Base-by-base conservation (phyloP, 2,888 invertebrate species). In the Polydrusus pterygomalis region DNA sequence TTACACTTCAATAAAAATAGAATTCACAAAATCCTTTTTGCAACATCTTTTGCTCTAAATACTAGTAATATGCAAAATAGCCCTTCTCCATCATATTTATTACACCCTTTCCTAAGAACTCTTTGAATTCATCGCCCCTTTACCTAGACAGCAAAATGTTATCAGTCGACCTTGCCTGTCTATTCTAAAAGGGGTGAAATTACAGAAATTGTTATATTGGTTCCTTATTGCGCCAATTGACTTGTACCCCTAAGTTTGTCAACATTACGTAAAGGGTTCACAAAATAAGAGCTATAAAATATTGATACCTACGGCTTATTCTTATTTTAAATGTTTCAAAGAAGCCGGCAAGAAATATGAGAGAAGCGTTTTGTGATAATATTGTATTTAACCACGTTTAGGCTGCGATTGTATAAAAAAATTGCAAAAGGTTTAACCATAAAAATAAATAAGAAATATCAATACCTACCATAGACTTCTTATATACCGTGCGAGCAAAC, bases 251-350 rank as follows among this genome's bases (percentile, higher is more conserved):
- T 25, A 64, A 64, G 45, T 72, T 72, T 58, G 65, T 64, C 72
- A 72, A 65, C 58, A 45, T 72, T 72, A 65, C 72, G 72, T 72
- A 72, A 72, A 72, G 68, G 68, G 56, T 68, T 56, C 38, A 68
- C 38, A 25, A 68, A 68, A 54, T 15, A 11, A 43, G 54, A 54
- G 56, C 40, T 56, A 68, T 68, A 68, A 68, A 67, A 60, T 60
- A 60, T 60, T 60, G 58, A 18, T 40, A 60, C 17, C 15, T 60
- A 60, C 5, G 58, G 58, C 38, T 38, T 38, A 38, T 38, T 60
- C 38, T 18, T 38, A 60, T 40, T 17, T 10, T 38, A 60, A 38
- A 58, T 17, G 38, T 17, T 60, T 67, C 67, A 54, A 67, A 67
- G 54, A 40, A n/a, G n/a, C 54, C 67, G 54, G 67, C 20, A 10